These are phyloP conservation scores for Agrotis ipsilon DNA, from an alignment of 2,888 invertebrate genomes.

Conservation along the genomic window DNA sequence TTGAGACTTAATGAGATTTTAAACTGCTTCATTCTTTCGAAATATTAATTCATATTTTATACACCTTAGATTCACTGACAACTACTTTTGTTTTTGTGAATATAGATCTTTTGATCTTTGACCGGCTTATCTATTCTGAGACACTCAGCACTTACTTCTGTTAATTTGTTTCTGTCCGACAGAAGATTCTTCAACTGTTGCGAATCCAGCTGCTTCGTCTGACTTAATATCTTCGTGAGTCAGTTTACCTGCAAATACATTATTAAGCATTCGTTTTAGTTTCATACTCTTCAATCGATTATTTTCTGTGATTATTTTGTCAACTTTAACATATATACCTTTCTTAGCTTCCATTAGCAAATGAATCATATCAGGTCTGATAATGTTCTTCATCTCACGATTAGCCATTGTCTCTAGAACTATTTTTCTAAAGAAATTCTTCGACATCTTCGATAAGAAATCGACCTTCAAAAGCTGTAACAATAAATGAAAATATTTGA, in stretches of 20 bases:
- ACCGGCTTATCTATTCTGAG: too few relatives aligned
- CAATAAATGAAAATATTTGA: too few relatives aligned
- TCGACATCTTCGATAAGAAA: constrained; percentile 62
- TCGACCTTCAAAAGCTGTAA: constrained; percentile 67
- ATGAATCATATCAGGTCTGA: constrained; percentile 90
- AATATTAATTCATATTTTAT: too few relatives aligned
- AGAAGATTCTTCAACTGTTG: background rate
- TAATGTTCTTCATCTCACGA: constrained; percentile 77
- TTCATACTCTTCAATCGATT: background rate
- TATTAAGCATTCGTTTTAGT: constrained; percentile 11
- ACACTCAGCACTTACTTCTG: background rate
- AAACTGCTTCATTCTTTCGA: too few relatives aligned
- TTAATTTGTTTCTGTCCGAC: constrained; percentile 18
- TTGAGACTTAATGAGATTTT: too few relatives aligned
- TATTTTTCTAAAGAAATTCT: constrained; percentile 76
- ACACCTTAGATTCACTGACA: too few relatives aligned
- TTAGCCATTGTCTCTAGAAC: constrained; percentile 81
- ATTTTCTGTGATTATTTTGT: background rate
- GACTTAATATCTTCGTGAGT: constrained; percentile 63
- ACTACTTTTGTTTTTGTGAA: too few relatives aligned
- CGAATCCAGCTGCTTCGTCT: background rate
- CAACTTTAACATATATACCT: constrained; percentile 65
- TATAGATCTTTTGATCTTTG: too few relatives aligned
- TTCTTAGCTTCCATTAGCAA: constrained; percentile 89
- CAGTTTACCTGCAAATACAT: constrained; percentile 66